Conservation (phyloP, 1,140 invertebrate genomes). For the Araneus ventricosus region DNA sequence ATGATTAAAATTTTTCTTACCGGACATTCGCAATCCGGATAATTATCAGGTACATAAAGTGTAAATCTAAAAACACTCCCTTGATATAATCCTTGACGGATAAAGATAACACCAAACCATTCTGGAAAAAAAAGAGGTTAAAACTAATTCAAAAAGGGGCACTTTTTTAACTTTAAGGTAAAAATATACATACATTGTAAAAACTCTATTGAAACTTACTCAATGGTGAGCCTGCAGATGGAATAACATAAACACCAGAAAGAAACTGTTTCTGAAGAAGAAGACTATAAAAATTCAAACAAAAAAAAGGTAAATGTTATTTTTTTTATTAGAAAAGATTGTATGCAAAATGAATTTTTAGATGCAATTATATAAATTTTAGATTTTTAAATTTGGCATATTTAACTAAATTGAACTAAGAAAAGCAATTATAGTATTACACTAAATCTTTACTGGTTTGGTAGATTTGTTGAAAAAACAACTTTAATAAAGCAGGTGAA, state of each 20-base stretch:
- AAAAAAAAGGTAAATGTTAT: too few relatives aligned
- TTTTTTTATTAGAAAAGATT: too few relatives aligned
- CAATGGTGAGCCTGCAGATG: slow-evolving; percentile 86
- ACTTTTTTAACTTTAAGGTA: slow-evolving; percentile 1
- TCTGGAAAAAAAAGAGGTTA: slow-evolving; percentile 83
- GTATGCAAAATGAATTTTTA: too few relatives aligned
- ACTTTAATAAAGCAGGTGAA: too few relatives aligned
- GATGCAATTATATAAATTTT: too few relatives aligned
- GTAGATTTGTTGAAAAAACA: too few relatives aligned
- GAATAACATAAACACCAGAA: slow-evolving; percentile 94
- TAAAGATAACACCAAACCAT: slow-evolving; percentile 96
- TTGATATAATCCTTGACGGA: slow-evolving; percentile 91
- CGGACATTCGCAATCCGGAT: slow-evolving; percentile 91
- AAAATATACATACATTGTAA: neutral
- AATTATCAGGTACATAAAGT: slow-evolving; percentile 90
- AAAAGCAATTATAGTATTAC: too few relatives aligned
- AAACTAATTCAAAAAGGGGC: neutral
- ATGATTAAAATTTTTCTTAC: slow-evolving; percentile 55
- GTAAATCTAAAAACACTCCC: slow-evolving; percentile 94
- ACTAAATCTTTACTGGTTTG: too few relatives aligned
- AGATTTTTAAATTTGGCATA: too few relatives aligned
- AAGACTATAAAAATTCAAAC: slow-evolving; percentile 84
- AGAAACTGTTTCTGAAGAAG: slow-evolving; percentile 91
- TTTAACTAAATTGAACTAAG: too few relatives aligned
- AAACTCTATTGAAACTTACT: slow-evolving; percentile 79